Evolutionary conservation across 2,113 vertebrate genomes (phyloP), one percentile per base, ranked within the genome.

Genomic region (Gasterosteus nipponicus): DNA sequence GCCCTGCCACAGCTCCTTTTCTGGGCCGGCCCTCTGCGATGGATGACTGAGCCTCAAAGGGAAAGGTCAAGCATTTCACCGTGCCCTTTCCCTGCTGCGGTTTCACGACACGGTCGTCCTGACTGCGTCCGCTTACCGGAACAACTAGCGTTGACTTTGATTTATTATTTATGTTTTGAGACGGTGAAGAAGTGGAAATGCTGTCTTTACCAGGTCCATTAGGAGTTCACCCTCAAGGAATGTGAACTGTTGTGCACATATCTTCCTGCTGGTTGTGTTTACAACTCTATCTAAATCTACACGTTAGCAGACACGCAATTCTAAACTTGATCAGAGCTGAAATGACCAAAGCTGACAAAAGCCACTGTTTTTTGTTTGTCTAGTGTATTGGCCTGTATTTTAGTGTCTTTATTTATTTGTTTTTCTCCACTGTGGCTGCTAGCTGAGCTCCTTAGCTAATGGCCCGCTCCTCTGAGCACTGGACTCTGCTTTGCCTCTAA

Each of bases 11-110:
- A 63, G 65, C 75, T 85, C 72, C 75, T 80, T 15, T 81, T 89
- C 80, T 91, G 69, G 84, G 82, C 86, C 82, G 81, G 76, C 83
- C 91, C 80, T 89, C 80, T 85, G 89, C 80, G 84, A 93, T 91
- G 93, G 91, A 86, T 93, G 92, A 92, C 89, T 93, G 93, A 92
- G 87, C 86, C 84, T 92, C 87, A 94, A 94, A 93, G 87, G 83
- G 83, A 89, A 86, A 90, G 94, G 93, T 94, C 93, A 93, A 89
- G 90, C 91, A 93, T 92, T 92, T 93, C 90, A 93, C 87, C 88
- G 86, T 90, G 80, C 69, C 83, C 88, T 88, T 87, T 87, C 90
- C 72, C 79, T 73, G 78, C 69, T 76, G 79, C 76, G 82, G 66
- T 87, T 80, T 84, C 72, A 83, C 79, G 62, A 86, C 73, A 61